Evolutionary conservation across 2,888 invertebrate species (phyloP).

Genomic region (Stomorhina lunata): DNA sequence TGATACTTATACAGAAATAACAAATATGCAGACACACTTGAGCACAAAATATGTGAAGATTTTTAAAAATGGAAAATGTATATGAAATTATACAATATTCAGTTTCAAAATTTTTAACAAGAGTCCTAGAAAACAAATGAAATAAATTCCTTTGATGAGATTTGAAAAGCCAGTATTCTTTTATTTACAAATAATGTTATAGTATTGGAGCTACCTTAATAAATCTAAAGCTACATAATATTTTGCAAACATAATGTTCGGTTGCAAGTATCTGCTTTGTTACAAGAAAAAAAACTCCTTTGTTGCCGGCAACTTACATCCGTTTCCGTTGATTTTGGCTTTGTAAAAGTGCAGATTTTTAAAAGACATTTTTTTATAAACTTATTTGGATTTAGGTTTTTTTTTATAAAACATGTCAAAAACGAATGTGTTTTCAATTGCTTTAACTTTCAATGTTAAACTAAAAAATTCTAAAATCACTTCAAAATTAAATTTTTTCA

Average conservation of each 20-base stretch:
- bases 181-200: no score
- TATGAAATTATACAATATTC: background rate
- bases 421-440: background rate
- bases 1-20: background rate
- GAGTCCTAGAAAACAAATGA: conserved; percentile 51
- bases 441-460: no score
- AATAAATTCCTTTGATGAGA: conserved; percentile 22
- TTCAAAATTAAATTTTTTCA: no score
- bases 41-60: background rate
- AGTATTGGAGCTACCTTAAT: no score
- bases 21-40: background rate
- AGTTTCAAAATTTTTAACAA: conserved; percentile 50
- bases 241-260: no score
- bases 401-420: background rate
- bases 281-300: no score
- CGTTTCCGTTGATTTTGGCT: conserved; percentile 50
- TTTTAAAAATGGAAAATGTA: background rate
- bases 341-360: background rate
- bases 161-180: no score
- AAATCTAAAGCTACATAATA: no score
- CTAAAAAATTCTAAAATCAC: no score
- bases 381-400: background rate
- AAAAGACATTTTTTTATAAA: background rate
- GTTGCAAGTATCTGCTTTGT: no score
- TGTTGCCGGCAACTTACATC: conserved; percentile 27